Conservation (phyloP, 2,113 vertebrate species). For the Cochlearius cochlearius region DNA sequence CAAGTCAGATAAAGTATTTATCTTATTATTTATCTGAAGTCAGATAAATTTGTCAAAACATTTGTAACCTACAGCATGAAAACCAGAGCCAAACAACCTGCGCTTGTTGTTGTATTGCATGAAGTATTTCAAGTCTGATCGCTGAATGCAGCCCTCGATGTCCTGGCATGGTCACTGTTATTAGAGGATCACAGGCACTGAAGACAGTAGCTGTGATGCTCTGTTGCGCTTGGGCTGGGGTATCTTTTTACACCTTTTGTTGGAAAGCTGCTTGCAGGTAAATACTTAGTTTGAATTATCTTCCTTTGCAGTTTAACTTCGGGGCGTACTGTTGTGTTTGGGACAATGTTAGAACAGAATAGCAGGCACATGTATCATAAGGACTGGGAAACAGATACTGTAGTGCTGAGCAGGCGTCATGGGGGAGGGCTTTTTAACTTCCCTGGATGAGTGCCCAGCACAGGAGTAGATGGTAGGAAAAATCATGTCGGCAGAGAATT, state of each 20-base stretch:
- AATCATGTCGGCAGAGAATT: background rate
- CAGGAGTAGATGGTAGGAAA: background rate
- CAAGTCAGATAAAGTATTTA: background rate
- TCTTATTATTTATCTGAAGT: background rate
- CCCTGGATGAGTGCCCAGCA: conserved; percentile 11
- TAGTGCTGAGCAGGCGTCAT: background rate
- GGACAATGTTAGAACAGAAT: background rate
- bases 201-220: background rate
- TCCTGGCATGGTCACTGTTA: background rate
- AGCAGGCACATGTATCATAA: background rate
- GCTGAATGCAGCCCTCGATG: background rate
- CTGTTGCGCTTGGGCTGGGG: background rate
- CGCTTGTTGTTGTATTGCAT: background rate
- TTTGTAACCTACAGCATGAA: background rate
- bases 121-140: background rate
- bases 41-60: background rate
- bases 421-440: background rate
- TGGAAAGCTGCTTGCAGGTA: background rate
- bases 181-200: background rate
- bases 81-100: background rate
- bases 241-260: background rate
- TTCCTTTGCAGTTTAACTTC: background rate
- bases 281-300: background rate
- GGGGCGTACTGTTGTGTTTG: background rate
- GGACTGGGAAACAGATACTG: conserved; percentile 34